Evolutionary conservation across 2,797 vertebrate genomes (phyloP).

Genomic region (Australoheros facetus): DNA sequence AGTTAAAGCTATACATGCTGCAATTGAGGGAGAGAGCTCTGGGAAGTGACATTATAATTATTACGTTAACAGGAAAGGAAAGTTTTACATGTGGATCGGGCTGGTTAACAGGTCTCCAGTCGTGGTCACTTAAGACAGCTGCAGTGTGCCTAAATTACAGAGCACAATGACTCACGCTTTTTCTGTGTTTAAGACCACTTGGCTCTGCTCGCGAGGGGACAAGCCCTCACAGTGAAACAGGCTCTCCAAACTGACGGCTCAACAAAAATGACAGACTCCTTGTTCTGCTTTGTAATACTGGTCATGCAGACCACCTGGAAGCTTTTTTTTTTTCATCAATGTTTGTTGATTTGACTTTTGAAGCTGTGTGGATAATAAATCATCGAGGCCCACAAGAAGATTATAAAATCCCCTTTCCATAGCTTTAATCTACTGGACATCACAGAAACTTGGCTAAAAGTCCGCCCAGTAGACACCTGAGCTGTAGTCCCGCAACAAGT

Average conservation of each 20-base stretch:
- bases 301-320: slow-evolving; percentile 56
- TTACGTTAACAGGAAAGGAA: slow-evolving; percentile 72
- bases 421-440: neutral
- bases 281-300: slow-evolving; percentile 51
- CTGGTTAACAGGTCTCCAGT: slow-evolving; percentile 76
- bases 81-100: slow-evolving; percentile 78
- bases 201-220: slow-evolving; percentile 43
- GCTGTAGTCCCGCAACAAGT: neutral
- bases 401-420: slow-evolving; percentile 23
- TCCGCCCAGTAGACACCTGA: neutral
- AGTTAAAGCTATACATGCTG: slow-evolving; percentile 71
- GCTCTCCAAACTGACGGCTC: slow-evolving; percentile 64
- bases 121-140: slow-evolving; percentile 76
- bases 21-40: slow-evolving; percentile 61
- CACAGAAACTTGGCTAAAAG: neutral
- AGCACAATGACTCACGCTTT: slow-evolving; percentile 69
- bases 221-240: slow-evolving; percentile 53
- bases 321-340: slow-evolving; percentile 35
- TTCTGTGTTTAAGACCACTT: slow-evolving; percentile 65
- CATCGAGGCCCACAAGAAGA: slow-evolving; percentile 6
- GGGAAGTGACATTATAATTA: slow-evolving; percentile 79
- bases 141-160: slow-evolving; percentile 77
- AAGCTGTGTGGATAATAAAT: slow-evolving; percentile 7
- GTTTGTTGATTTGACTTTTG: slow-evolving; percentile 9
- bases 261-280: slow-evolving; percentile 63